Percentiles rank a stretch among this genome's conserved stretches.
These are phyloP conservation scores for Choloepus didactylus DNA, from an alignment of 2,797 vertebrate genomes.

Conservation along the genomic window DNA sequence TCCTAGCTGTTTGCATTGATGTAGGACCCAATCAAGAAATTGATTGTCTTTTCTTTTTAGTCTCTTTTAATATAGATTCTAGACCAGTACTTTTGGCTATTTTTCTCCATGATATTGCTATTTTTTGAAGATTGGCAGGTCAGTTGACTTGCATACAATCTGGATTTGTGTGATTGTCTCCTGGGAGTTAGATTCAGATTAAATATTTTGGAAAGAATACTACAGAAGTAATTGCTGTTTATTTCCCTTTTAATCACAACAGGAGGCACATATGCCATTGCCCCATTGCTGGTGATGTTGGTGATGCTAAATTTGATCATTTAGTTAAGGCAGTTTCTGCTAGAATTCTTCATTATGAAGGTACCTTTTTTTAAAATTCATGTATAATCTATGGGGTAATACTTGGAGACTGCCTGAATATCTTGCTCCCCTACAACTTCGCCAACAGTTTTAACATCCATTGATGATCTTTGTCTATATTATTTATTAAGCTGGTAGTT, in stretches of 20 bases:
- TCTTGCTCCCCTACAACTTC: background rate
- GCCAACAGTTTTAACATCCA: conserved; percentile 28
- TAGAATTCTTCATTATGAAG: conserved; percentile 43
- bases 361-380: conserved; percentile 63
- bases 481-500: no score
- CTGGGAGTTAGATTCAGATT: conserved; percentile 39
- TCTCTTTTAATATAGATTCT: conserved; percentile 8
- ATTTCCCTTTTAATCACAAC: background rate
- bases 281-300: background rate
- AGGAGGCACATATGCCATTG: background rate
- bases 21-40: conserved; percentile 46
- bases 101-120: conserved; percentile 9
- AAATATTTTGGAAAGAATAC: conserved; percentile 43
- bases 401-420: conserved; percentile 1
- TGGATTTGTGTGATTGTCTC: conserved; percentile 57
- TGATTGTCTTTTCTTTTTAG: conserved; percentile 47
- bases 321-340: conserved; percentile 36
- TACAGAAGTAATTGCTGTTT: conserved; percentile 22
- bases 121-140: conserved; percentile 36
- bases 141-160: conserved; percentile 3
- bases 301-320: conserved; percentile 42
- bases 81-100: conserved; percentile 38
- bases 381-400: conserved; percentile 48
- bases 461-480: background rate
- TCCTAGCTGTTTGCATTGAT: conserved; percentile 36